phyloP scores from a whole-genome alignment of 1,140 invertebrate genomes.

The Heliconius congener region DNA sequence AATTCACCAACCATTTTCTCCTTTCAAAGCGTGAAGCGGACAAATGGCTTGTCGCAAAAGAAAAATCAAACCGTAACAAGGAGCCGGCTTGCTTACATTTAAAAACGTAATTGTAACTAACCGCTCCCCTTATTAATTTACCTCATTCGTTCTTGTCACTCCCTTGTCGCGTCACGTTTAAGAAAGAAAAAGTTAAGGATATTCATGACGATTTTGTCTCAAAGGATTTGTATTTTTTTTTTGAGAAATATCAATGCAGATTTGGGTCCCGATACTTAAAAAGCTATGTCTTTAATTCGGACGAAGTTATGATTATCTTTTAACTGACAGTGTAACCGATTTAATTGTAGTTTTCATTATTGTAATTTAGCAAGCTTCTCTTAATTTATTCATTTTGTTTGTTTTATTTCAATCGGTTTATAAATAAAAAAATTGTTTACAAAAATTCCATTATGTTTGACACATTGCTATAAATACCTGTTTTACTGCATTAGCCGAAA shows the following conservation, averaged over 20 bases:
- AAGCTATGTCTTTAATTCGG: no score
- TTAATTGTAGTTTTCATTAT: no score
- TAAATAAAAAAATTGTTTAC: no score
- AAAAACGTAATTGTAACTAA: constrained; percentile 81
- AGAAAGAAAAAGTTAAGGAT: constrained; percentile 65
- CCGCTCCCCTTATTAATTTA: constrained; percentile 79
- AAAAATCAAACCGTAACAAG: constrained; percentile 78
- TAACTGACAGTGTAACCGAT: no score
- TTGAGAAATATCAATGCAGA: neutral
- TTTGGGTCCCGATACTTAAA: neutral
- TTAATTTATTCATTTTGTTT: no score
- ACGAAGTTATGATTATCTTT: no score
- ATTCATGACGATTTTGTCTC: constrained; percentile 56
- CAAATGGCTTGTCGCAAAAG: constrained; percentile 77
- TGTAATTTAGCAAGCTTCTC: no score
- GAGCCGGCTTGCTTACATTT: constrained; percentile 76
- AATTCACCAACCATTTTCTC: constrained; percentile 45
- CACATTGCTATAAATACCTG: no score
- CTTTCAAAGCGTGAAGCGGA: constrained; percentile 42
- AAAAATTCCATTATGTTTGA: no score
- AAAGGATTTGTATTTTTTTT: constrained; percentile 17
- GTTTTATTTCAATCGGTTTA: no score
- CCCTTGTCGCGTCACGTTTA: constrained; percentile 58
- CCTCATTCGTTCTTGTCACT: constrained; percentile 69
- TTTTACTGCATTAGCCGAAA: no score